Conservation (phyloP, 2,888 invertebrate genomes). For the Pyrgus malvae region DNA sequence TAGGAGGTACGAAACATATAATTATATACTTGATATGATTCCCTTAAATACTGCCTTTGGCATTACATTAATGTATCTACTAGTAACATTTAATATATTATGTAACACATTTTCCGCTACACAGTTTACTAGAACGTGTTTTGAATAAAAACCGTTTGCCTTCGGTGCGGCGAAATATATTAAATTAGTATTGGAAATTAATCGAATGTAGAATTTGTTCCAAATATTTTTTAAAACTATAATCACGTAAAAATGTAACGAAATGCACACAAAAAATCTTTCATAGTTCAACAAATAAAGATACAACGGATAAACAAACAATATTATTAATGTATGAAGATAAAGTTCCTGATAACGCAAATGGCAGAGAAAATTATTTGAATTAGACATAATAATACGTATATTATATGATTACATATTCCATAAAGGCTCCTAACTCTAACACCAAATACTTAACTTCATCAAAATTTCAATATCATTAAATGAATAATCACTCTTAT, state of each 20-base stretch:
- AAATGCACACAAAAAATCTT: no score
- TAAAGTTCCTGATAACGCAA: no score
- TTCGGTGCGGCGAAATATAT: background rate
- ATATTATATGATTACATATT: background rate
- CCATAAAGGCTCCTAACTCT: constrained; percentile 7
- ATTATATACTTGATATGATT: constrained; percentile 52
- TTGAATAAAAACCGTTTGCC: background rate
- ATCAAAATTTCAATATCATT: constrained; percentile 12
- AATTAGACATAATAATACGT: background rate
- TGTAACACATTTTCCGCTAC: background rate
- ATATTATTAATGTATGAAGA: no score
- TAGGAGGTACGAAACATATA: background rate
- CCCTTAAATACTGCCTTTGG: constrained; percentile 54
- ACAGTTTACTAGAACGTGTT: constrained; percentile 3
- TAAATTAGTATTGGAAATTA: background rate
- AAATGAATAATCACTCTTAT: constrained; percentile 2
- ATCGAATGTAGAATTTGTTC: background rate
- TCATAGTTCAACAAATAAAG: no score
- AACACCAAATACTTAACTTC: constrained; percentile 14
- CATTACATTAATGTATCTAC: constrained; percentile 34
- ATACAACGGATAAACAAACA: no score
- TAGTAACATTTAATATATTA: constrained; percentile 16
- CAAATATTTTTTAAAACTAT: no score
- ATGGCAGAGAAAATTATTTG: background rate
- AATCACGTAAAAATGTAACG: no score